These are phyloP conservation scores for Centrocercus urophasianus DNA, from an alignment of 2,113 vertebrate species.

Conservation along the genomic window DNA sequence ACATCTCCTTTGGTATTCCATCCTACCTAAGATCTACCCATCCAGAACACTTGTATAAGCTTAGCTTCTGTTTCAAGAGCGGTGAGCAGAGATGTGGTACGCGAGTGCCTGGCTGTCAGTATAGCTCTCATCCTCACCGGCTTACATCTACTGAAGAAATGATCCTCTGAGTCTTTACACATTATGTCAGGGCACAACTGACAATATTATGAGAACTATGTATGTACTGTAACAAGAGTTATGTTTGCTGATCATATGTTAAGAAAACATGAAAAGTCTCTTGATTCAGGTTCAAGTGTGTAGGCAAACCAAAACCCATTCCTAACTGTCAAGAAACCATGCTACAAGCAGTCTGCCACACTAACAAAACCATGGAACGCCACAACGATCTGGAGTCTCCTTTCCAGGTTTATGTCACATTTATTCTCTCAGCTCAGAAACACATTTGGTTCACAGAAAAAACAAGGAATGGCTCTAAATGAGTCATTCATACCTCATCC, in stretches of 20 bases:
- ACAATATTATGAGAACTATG: conserved; percentile 57
- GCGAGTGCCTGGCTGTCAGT: conserved; percentile 18
- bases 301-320: conserved; percentile 47
- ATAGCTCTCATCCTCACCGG: conserved; percentile 21
- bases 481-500: conserved; percentile 29
- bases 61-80: not conserved
- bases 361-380: conserved; percentile 9
- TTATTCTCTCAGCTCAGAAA: conserved; percentile 50
- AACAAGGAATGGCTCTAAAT: conserved; percentile 15
- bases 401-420: conserved; percentile 61
- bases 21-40: not conserved
- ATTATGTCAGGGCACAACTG: conserved; percentile 56
- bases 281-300: conserved; percentile 57
- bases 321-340: conserved; percentile 36
- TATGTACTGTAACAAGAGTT: conserved; percentile 49
- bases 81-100: not conserved
- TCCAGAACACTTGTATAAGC: not conserved
- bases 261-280: conserved; percentile 64
- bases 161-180: conserved; percentile 50
- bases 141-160: conserved; percentile 4
- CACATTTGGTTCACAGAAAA: conserved; percentile 6
- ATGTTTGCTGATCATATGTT: conserved; percentile 58
- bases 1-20: not conserved
- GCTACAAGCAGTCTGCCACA: conserved; percentile 8
- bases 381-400: conserved; percentile 30